Percentiles rank a stretch among this genome's conserved stretches.
These are phyloP conservation scores for Atta cephalotes DNA, from an alignment of 1,140 invertebrate species.

Conservation along the genomic window DNA sequence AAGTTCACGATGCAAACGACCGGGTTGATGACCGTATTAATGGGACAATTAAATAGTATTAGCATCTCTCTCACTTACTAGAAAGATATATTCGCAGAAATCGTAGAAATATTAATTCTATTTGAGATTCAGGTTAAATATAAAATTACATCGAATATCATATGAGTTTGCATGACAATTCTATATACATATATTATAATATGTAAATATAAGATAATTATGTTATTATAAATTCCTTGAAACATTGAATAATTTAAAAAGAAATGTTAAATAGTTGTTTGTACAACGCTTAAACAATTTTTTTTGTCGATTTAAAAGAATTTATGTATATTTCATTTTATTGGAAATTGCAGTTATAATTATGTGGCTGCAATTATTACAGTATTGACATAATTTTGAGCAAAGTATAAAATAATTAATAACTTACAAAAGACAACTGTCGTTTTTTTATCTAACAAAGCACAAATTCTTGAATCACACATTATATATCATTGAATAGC, in stretches of 20 bases:
- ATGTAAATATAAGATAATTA: not conserved
- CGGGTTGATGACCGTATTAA: conserved; percentile 35
- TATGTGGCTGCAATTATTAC: not conserved
- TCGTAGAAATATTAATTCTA: not conserved
- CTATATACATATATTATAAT: not conserved
- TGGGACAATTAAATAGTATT: conserved; percentile 29
- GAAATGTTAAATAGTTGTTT: not conserved
- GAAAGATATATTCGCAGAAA: conserved; percentile 27
- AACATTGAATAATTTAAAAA: not conserved
- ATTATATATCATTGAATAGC: not conserved
- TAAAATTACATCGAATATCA: not conserved
- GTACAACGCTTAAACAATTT: not conserved
- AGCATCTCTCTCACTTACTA: not conserved
- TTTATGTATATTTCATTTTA: not conserved
- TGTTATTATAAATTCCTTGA: not conserved
- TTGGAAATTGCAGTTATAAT: not conserved
- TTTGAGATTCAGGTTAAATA: not conserved
- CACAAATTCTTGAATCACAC: not conserved
- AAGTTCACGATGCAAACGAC: not conserved
- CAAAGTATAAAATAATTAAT: not conserved
- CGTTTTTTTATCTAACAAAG: not conserved
- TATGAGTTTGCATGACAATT: not conserved
- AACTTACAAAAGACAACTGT: not conserved
- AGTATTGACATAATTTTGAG: not conserved
- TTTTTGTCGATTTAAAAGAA: not conserved